These are phyloP conservation scores for Serinus canaria DNA, from an alignment of 2,113 vertebrate species.

Conservation along the genomic window DNA sequence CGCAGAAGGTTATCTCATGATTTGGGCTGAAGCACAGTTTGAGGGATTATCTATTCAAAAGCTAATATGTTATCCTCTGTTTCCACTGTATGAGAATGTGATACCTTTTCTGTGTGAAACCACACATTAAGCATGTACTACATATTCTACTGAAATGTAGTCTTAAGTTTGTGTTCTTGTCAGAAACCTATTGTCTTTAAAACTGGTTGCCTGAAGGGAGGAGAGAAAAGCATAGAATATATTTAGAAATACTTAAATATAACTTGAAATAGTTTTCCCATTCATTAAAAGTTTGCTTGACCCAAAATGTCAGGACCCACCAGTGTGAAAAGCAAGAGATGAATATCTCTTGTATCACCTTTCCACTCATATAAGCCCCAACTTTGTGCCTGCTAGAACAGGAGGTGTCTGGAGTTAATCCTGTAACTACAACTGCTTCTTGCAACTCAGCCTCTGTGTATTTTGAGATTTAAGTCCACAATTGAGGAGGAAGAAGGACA, in stretches of 20 bases:
- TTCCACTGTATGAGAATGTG: not conserved
- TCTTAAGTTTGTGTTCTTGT: not conserved
- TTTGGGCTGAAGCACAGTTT: not conserved
- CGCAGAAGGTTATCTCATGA: rapidly evolving
- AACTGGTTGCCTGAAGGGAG: not conserved
- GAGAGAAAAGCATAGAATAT: not conserved
- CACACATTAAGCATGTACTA: not conserved
- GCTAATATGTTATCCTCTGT: not conserved
- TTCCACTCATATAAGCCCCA: conserved; percentile 6
- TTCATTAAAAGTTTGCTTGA: conserved; percentile 43
- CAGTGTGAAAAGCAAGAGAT: conserved; percentile 19
- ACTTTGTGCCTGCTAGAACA: not conserved
- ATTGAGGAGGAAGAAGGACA: conserved; percentile 32
- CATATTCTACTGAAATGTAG: not conserved
- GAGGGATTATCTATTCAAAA: not conserved
- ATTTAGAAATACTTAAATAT: conserved; percentile 19
- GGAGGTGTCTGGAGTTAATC: conserved; percentile 59
- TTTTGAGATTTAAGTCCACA: conserved; percentile 49
- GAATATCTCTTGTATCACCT: conserved; percentile 46
- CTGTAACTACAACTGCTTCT: conserved; percentile 39
- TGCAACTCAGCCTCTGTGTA: not conserved
- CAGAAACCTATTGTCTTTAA: not conserved
- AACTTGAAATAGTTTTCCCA: conserved; percentile 22
- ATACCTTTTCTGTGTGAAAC: not conserved
- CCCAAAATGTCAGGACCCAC: conserved; percentile 45